Percentiles rank a stretch among this genome's conserved stretches.
Conservation (phyloP, 1,140 invertebrate genomes). For the Tachypleus tridentatus region DNA sequence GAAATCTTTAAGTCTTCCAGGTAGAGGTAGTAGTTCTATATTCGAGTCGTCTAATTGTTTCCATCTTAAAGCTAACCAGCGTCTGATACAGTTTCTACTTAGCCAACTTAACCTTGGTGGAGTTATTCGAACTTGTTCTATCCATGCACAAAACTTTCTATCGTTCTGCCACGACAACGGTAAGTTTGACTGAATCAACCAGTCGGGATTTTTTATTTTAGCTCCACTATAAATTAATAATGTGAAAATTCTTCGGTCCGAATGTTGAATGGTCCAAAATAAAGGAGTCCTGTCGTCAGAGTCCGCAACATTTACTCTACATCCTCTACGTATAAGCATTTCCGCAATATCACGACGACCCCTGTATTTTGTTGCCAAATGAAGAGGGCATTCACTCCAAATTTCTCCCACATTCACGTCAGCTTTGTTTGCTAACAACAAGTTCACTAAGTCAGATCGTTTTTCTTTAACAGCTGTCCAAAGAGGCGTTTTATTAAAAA, state of each 20-base stretch:
- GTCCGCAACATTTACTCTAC: slow-evolving; percentile 6
- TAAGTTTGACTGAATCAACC: too few species aligned
- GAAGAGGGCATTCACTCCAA: slow-evolving; percentile 18
- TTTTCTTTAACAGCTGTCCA: slow-evolving; percentile 22
- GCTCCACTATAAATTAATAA: too few species aligned
- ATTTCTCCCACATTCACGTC: slow-evolving; percentile 2
- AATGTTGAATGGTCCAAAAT: slow-evolving; percentile 7
- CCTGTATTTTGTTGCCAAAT: slow-evolving; percentile 7
- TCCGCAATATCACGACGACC: slow-evolving; percentile 9
- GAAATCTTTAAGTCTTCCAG: too few species aligned
- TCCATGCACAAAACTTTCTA: too few species aligned
- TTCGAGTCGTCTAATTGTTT: too few species aligned
- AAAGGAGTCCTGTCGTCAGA: slow-evolving; percentile 8
- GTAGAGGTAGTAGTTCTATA: too few species aligned
- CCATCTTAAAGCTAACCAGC: too few species aligned
- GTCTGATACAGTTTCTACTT: too few species aligned
- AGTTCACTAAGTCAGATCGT: slow-evolving; percentile 13
- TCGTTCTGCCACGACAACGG: too few species aligned
- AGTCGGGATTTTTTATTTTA: too few species aligned
- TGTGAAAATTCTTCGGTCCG: slow-evolving; percentile 1
- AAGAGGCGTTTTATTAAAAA: slow-evolving; percentile 19
- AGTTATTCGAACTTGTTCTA: too few species aligned
- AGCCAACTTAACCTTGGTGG: too few species aligned
- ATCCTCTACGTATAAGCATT: slow-evolving; percentile 16
- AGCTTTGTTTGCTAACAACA: slow-evolving; percentile 18